phyloP scores from a whole-genome alignment of 2,797 vertebrate species.

The Melanotaenia parkinsoni region DNA sequence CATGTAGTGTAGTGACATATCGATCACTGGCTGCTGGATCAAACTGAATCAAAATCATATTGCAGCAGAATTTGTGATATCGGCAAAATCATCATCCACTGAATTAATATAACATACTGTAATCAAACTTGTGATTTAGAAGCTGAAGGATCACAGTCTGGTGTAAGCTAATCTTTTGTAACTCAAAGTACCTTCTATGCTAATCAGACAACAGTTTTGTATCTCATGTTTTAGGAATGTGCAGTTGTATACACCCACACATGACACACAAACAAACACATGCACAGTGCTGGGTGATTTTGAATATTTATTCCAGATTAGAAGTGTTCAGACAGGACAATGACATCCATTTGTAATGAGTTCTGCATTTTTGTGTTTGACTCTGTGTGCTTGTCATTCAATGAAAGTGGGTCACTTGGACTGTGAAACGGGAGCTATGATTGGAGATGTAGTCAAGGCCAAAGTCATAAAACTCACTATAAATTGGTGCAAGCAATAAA shows the following conservation, averaged over 20 bases:
- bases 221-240: conserved; percentile 30
- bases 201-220: conserved; percentile 18
- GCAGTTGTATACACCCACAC: not conserved
- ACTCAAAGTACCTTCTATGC: too few relatives aligned
- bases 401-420: conserved; percentile 29
- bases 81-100: too few relatives aligned
- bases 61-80: too few relatives aligned
- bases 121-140: too few relatives aligned
- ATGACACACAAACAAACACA: conserved; percentile 21
- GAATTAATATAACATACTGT: too few relatives aligned
- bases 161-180: too few relatives aligned
- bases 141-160: too few relatives aligned
- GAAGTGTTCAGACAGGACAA: conserved; percentile 11
- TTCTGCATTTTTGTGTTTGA: conserved; percentile 2
- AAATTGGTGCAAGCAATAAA: conserved; percentile 15
- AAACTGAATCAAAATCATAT: too few relatives aligned
- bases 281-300: not conserved
- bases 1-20: too few relatives aligned
- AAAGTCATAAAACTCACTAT: conserved; percentile 36
- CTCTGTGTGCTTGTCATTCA: conserved; percentile 3
- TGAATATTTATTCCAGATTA: conserved; percentile 41
- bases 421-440: conserved; percentile 6
- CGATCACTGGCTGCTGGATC: too few relatives aligned
- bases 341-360: conserved; percentile 4
- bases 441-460: conserved; percentile 18